Percentiles rank a stretch among this genome's conserved stretches.
phyloP scores from a whole-genome alignment of 2,797 vertebrate genomes.

The Sphenodon punctatus region DNA sequence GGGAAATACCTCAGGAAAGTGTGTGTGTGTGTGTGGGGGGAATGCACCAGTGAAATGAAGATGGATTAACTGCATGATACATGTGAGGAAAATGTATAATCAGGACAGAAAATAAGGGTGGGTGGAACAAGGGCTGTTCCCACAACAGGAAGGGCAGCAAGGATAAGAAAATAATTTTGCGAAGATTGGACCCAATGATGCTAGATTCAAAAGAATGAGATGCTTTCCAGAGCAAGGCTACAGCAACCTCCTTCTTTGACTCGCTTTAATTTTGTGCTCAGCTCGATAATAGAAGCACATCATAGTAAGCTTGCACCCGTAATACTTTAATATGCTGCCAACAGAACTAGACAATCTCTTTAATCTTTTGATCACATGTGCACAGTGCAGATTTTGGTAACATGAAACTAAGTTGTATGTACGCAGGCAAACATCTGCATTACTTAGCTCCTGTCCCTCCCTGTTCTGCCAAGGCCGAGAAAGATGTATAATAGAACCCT shows the following conservation, averaged over 20 bases:
- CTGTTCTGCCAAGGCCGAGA: background rate
- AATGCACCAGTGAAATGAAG: too few relatives aligned
- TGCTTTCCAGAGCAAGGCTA: rapidly evolving
- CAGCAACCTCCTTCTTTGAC: background rate
- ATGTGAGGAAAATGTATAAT: background rate
- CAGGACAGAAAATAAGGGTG: background rate
- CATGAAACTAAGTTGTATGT: background rate
- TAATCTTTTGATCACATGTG: slow-evolving; percentile 63
- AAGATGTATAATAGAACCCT: background rate
- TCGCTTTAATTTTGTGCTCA: background rate
- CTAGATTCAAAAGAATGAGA: background rate
- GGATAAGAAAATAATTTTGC: background rate
- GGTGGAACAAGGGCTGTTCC: background rate
- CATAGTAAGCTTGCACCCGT: slow-evolving; percentile 38
- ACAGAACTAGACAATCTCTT: slow-evolving; percentile 58
- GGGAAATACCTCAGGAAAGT: too few relatives aligned
- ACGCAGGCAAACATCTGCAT: background rate
- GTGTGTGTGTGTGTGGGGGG: too few relatives aligned
- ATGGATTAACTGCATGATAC: too few relatives aligned
- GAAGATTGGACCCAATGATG: background rate
- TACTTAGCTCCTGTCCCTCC: background rate
- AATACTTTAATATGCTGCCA: slow-evolving; percentile 65
- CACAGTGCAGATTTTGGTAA: slow-evolving; percentile 36
- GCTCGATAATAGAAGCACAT: slow-evolving; percentile 18
- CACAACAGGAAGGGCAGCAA: rapidly evolving